Conservation (phyloP, 2,113 vertebrate genomes). For the Tragelaphus imberbis region DNA sequence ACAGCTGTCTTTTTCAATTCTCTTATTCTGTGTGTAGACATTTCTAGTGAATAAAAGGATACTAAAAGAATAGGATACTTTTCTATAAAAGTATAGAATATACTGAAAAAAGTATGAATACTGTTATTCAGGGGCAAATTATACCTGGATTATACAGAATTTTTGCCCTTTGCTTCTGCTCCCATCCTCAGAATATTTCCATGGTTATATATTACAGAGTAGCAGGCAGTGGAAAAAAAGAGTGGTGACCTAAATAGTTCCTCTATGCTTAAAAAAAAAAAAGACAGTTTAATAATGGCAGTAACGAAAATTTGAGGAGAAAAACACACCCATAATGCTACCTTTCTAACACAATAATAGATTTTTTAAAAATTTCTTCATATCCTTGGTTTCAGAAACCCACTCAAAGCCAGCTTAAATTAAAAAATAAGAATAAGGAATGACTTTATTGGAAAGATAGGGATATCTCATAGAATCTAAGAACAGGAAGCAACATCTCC, state of each 20-base stretch:
- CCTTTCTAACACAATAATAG: background rate
- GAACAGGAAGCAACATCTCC: background rate
- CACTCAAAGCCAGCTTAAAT: background rate
- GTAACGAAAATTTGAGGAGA: background rate
- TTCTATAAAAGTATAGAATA: no score
- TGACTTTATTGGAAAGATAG: background rate
- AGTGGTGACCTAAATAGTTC: conserved; percentile 39
- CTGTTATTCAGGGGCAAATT: background rate
- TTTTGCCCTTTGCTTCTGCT: conserved; percentile 20
- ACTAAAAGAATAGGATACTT: background rate
- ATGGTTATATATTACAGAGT: background rate
- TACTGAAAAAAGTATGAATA: background rate
- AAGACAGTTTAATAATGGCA: background rate
- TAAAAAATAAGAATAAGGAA: background rate
- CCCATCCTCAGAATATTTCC: background rate
- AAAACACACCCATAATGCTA: background rate
- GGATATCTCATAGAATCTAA: background rate
- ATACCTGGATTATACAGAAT: background rate
- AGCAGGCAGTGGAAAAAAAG: background rate
- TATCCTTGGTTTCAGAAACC: background rate
- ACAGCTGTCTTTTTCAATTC: background rate
- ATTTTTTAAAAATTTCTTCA: background rate
- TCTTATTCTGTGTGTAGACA: background rate
- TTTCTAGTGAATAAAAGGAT: background rate
- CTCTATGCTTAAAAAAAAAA: background rate